Conservation (phyloP, 2,888 invertebrate species). For the Drosophila sordidula region DNA sequence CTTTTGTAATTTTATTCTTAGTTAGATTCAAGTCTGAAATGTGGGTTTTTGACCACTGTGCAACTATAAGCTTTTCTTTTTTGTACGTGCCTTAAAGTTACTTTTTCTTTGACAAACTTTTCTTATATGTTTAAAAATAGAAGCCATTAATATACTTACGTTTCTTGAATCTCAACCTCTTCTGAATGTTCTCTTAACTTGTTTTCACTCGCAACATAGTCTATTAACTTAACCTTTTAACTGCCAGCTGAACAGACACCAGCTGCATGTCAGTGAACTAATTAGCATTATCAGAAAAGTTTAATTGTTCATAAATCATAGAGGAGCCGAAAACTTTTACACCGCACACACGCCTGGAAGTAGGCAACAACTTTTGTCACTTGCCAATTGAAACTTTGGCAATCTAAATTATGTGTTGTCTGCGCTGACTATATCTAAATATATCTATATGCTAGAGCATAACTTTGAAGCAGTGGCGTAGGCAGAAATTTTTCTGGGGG, state of each 20-base stretch:
- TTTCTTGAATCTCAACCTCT: too few relatives aligned
- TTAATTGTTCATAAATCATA: conserved; percentile 61
- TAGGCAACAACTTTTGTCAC: conserved; percentile 58
- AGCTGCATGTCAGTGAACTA: conserved; percentile 39
- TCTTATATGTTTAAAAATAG: too few relatives aligned
- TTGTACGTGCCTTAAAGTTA: too few relatives aligned
- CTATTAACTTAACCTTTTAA: not conserved
- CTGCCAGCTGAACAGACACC: conserved; percentile 13
- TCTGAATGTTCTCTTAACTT: not conserved
- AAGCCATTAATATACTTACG: too few relatives aligned
- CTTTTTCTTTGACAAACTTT: too few relatives aligned
- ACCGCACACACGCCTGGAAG: conserved; percentile 24
- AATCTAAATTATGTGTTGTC: conserved; percentile 51
- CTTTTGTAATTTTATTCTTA: too few relatives aligned
- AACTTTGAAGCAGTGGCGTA: not conserved
- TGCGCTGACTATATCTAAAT: not conserved
- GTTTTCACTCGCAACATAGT: not conserved
- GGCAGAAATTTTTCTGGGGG: too few relatives aligned
- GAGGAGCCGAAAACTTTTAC: conserved; percentile 23
- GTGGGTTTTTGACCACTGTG: too few relatives aligned
- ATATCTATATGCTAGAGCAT: not conserved
- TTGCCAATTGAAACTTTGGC: conserved; percentile 71
- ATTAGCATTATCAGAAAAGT: conserved; percentile 45
- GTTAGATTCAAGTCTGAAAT: too few relatives aligned
- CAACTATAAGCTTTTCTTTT: too few relatives aligned